Base-by-base conservation (phyloP, 2,113 vertebrate species). In the Genyomyrus donnyi region DNA sequence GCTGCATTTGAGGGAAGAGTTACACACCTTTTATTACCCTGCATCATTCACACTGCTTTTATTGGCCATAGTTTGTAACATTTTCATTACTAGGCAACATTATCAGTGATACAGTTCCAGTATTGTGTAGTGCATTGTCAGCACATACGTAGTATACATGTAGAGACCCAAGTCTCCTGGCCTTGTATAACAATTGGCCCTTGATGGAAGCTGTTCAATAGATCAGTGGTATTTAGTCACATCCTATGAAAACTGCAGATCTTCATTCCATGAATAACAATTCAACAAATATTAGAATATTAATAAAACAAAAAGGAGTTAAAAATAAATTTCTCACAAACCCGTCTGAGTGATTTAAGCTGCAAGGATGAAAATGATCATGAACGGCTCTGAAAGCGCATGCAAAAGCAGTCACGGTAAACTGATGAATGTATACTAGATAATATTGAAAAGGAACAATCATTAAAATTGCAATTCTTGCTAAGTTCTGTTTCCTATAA, bases 1-100 rank as follows among this genome's bases (percentile, higher is more conserved):
- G 90, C 94, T 95, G 91, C 35, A 77, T 35, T 35, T 39, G 15
- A 45, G 21, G 50, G 74, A 35, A 80, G 35, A 42, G 35, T 80
- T 80, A 80, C 74, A 42, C 6, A 42, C 35, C 27, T 39, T 87
- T 53, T 56, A 56, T 53, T 87, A 21, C 17, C 17, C 35, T 21
- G 31, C 17, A 62, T 88, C 31, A 88, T 42, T 88, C 56, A 46
- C 2, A 10, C 39, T 50, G 9, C 15, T 46, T 46, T 88, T 45
- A 66, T 42, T 42, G 42, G 74, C 87, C 21, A 46, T 6, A 19
- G 74, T 17, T 24, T 35, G 15, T 52, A 19, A 52, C 27, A 52
- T 87, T 53, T 87, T 87, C 74, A 80, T 80, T 80, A 80, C 74
- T 19, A 42, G 0, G 1, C 31, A 77, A 39, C 31, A 39, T 39